Conservation (phyloP, 2,797 vertebrate genomes). For the Prunella strophiata region DNA sequence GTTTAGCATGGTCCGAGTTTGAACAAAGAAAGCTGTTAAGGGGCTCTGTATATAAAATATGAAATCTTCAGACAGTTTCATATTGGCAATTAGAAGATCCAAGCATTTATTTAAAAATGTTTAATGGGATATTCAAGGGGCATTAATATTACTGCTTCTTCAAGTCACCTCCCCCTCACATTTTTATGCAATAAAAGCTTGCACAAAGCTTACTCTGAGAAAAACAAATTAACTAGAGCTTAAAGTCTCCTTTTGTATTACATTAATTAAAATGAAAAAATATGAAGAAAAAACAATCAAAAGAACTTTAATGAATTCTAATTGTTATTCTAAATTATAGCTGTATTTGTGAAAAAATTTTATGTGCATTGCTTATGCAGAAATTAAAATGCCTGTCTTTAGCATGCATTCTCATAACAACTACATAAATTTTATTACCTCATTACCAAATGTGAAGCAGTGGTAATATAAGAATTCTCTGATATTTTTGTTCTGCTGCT, state of each 20-base stretch:
- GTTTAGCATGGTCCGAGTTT: background rate
- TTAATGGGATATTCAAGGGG: background rate
- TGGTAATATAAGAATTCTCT: background rate
- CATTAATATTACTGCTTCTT: background rate
- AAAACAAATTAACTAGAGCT: conserved; percentile 34
- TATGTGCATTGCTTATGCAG: background rate
- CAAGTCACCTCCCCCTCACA: background rate
- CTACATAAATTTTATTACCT: conserved; percentile 19
- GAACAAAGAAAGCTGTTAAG: background rate
- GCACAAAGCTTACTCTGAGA: background rate
- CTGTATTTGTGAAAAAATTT: background rate
- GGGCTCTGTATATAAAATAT: background rate
- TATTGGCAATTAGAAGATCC: background rate
- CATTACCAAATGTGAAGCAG: background rate
- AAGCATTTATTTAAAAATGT: background rate
- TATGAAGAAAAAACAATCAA: background rate
- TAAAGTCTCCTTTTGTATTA: conserved; percentile 22
- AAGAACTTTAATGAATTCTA: conserved; percentile 11
- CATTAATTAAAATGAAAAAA: conserved; percentile 1
- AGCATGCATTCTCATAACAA: background rate
- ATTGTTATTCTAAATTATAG: conserved; percentile 23
- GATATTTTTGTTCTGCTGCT: background rate
- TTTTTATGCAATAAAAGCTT: background rate
- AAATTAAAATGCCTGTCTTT: conserved; percentile 14
- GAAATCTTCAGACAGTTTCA: background rate